Conservation (phyloP, 1,140 invertebrate genomes). For the Zaprionus lachaisei region DNA sequence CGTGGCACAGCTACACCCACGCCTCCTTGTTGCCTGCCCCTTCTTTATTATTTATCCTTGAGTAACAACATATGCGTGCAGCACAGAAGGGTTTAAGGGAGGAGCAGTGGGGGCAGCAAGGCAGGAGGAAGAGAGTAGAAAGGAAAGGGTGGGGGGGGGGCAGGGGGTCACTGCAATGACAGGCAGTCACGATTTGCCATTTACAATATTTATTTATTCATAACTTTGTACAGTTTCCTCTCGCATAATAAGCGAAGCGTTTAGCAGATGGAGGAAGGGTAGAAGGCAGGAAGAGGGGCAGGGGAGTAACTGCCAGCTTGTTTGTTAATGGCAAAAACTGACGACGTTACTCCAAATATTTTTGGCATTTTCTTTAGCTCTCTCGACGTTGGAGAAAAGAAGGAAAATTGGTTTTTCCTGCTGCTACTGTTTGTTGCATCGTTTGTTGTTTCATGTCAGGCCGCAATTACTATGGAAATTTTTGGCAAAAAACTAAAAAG, state of each 20-base stretch:
- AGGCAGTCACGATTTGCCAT: slow-evolving; percentile 78
- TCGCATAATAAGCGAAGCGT: slow-evolving; percentile 45
- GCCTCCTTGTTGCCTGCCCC: too few species aligned
- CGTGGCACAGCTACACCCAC: background rate
- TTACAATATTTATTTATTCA: slow-evolving; percentile 82
- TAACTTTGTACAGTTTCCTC: slow-evolving; percentile 66
- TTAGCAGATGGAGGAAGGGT: background rate
- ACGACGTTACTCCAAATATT: slow-evolving; percentile 50
- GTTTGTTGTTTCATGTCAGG: slow-evolving; percentile 71
- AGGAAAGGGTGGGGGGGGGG: background rate
- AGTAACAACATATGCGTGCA: slow-evolving; percentile 51
- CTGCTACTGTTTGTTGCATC: slow-evolving; percentile 8
- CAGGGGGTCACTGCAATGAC: slow-evolving; percentile 48
- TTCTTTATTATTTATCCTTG: slow-evolving; percentile 63
- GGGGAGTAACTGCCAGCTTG: background rate
- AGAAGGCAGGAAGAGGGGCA: background rate
- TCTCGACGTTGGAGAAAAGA: background rate
- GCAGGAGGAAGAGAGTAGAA: too few species aligned
- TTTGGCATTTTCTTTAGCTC: slow-evolving; percentile 39
- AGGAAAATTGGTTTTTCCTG: slow-evolving; percentile 32
- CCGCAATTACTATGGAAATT: slow-evolving; percentile 68
- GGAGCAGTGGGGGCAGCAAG: background rate
- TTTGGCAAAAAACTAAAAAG: slow-evolving; percentile 39
- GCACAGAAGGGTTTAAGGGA: background rate
- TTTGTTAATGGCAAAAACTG: slow-evolving; percentile 37